These are phyloP conservation scores for Melanotaenia trifasciata DNA, from an alignment of 2,797 vertebrate genomes.

Conservation along the genomic window DNA sequence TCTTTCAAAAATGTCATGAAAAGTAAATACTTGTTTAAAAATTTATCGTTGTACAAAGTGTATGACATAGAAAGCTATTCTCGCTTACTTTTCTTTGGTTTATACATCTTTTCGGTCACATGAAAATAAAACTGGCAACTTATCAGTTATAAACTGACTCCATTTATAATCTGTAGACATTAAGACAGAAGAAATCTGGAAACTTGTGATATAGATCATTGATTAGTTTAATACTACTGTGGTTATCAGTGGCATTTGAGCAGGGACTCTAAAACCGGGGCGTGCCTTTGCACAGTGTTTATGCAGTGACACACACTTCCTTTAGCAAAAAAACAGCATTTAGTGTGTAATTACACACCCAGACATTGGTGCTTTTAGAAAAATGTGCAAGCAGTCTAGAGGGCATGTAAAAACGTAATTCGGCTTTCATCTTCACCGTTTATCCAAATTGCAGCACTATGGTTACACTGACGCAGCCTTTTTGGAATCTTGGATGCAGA, in stretches of 20 bases:
- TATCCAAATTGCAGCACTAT: conserved; percentile 78
- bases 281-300: conserved; percentile 41
- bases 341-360: conserved; percentile 80
- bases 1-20: background rate
- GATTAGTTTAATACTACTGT: conserved; percentile 43
- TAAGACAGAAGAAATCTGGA: background rate
- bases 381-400: conserved; percentile 77
- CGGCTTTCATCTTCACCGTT: conserved; percentile 77
- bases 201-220: conserved; percentile 27
- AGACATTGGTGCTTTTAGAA: conserved; percentile 71
- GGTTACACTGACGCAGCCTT: conserved; percentile 71
- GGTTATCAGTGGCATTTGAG: conserved; percentile 40
- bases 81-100: background rate
- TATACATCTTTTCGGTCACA: background rate
- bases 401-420: conserved; percentile 77
- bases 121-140: background rate
- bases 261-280: conserved; percentile 18
- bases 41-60: background rate
- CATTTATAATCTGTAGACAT: conserved; percentile 1
- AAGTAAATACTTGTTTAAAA: background rate
- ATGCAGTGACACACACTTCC: conserved; percentile 63
- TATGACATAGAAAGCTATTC: background rate
- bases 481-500: conserved; percentile 69
- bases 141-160: background rate
- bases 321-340: conserved; percentile 60